Conservation (phyloP, 2,113 vertebrate species). For the Terrapene triunguis region DNA sequence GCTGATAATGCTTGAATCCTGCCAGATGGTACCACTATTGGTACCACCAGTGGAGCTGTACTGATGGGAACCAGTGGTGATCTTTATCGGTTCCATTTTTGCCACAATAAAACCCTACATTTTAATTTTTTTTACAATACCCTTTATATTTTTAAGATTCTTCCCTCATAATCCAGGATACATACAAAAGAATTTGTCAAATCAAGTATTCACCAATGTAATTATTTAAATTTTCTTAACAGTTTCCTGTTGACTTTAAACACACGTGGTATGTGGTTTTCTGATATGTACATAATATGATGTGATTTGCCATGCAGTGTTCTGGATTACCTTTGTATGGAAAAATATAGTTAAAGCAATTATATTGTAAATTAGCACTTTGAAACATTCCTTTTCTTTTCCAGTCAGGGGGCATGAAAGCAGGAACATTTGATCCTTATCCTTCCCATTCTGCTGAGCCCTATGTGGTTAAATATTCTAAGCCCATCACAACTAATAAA, state of each 20-base stretch:
- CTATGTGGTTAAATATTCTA: conserved; percentile 58
- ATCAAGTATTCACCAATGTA: not conserved
- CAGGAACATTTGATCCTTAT: conserved; percentile 86
- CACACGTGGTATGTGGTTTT: rapidly evolving
- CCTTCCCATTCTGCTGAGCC: conserved; percentile 83
- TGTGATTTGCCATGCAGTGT: not conserved
- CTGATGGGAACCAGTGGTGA: not conserved
- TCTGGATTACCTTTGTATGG: conserved; percentile 17
- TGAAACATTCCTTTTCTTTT: not conserved
- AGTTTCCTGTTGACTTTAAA: not conserved
- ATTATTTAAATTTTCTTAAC: not conserved
- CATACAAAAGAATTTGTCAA: not conserved
- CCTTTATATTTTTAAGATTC: not conserved
- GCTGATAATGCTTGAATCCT: not conserved
- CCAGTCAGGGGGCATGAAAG: conserved; percentile 88
- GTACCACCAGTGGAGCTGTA: not conserved
- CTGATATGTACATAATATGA: not conserved
- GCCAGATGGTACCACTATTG: rapidly evolving
- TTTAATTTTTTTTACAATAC: not conserved
- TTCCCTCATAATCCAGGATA: not conserved
- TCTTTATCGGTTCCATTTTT: not conserved
- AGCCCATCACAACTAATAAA: conserved; percentile 30
- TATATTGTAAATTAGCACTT: not conserved
- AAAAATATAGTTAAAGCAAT: not conserved
- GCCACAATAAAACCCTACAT: not conserved